Evolutionary conservation across 1,140 invertebrate genomes (phyloP), one percentile per base, ranked within the genome.

Genomic region (Bombus pyrosoma): DNA sequence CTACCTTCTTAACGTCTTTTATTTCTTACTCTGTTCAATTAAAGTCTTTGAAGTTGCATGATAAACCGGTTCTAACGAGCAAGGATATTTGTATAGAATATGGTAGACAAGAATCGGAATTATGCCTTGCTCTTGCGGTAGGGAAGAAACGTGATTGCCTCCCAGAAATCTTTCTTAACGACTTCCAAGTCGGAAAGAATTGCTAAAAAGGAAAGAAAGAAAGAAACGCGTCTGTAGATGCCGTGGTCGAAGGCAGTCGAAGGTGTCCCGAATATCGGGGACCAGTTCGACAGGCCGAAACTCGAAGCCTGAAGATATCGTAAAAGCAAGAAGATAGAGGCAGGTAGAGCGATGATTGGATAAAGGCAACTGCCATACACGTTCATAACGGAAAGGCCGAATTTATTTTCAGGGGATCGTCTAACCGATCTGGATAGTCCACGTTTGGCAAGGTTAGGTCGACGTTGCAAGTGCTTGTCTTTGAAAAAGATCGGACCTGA

Each of bases 401-500:
- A 81, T 37, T 74, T 57, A 74, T 85, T 37, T 81, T 71, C 59
- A 13, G 22, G 57, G 43, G 68, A 80, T 69, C 57, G 64, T 1
- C 59, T 15, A 66, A 75, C 32, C 76, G 68, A 72, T 79, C 84
- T 81, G 79, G 69, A 69, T 81, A 75, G 68, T 64, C 37, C 13
- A 62, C 32, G 37, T 25, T 12, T 47, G 53, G 82, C 81, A 79
- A 79, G 76, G 82, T 86, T 75, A 76, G 47, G n/a, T 80, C 47
- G 69, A 43, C 41, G 80, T 82, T 77, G 81, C 85, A 62, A 89
- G 81, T 76, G 80, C 77, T 87, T 66, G 81, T 81, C 85, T 89
- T 89, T 78, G 79, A 71, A 89, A 71, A 87, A 89, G 81, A 66
- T 87, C 79, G 64, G 66, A 72, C 59, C 39, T 37, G 12, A 39